Percentiles rank a stretch among this genome's conserved stretches.
phyloP scores from a whole-genome alignment of 92 coral and sea anemone species.

The Zoanthus sansibaricus region DNA sequence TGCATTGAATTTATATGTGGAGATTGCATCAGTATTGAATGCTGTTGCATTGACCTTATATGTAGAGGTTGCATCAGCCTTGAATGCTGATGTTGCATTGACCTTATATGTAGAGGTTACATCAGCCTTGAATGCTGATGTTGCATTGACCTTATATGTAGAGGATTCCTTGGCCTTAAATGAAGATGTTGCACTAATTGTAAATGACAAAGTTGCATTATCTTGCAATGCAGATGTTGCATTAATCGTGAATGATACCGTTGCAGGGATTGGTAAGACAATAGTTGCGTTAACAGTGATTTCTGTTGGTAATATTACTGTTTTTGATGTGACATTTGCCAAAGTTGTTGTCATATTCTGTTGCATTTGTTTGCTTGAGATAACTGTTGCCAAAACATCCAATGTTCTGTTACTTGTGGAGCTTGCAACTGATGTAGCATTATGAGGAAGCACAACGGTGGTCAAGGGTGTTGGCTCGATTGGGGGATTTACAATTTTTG shows the following conservation, averaged over 20 bases:
- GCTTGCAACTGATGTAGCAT: not conserved
- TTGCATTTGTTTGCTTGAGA: not conserved
- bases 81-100: no score
- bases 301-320: constrained; percentile 1
- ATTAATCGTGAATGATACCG: not conserved
- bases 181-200: constrained; percentile 15
- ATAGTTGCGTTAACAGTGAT: constrained; percentile 7
- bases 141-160: not conserved
- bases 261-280: not conserved
- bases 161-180: not conserved
- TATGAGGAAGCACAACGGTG: not conserved
- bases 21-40: not conserved
- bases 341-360: not conserved
- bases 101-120: not conserved
- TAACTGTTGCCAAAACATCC: not conserved
- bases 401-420: constrained; percentile 13
- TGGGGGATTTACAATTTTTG: constrained; percentile 65
- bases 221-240: not conserved
- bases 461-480: constrained; percentile 53
- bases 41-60: no score
- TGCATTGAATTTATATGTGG: not conserved
- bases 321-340: not conserved
- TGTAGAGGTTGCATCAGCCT: not conserved
- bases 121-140: no score
- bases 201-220: constrained; percentile 1